These are phyloP conservation scores for Batillaria attramentaria DNA, from an alignment of 1,140 invertebrate genomes.

Conservation along the genomic window DNA sequence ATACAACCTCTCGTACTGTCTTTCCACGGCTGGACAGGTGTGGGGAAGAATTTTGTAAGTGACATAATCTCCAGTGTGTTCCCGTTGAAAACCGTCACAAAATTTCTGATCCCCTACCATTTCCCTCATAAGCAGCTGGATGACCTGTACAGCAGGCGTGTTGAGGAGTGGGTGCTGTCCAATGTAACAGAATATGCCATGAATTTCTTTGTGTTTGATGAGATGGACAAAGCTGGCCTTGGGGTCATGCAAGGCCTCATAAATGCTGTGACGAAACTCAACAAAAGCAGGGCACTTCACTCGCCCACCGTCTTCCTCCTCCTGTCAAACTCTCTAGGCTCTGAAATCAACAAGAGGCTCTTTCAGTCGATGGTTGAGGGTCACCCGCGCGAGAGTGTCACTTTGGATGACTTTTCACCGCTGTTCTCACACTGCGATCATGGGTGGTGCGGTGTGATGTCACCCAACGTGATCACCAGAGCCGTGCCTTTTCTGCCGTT, in stretches of 20 bases:
- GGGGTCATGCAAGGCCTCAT: constrained; percentile 51
- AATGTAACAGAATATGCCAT: constrained; percentile 57
- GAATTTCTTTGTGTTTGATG: constrained; percentile 65
- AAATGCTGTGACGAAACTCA: constrained; percentile 45
- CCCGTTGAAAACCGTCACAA: constrained; percentile 36
- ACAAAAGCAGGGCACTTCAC: constrained; percentile 28
- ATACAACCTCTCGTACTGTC: constrained; percentile 52
- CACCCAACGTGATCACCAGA: constrained; percentile 89
- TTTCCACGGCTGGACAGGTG: constrained; percentile 67
- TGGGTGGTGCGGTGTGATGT: constrained; percentile 76
- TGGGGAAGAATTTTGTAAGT: constrained; percentile 65
- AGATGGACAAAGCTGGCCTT: constrained; percentile 62
- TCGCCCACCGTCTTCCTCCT: constrained; percentile 56
- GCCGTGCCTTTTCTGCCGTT: constrained; percentile 96
- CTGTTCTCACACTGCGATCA: constrained; percentile 36
- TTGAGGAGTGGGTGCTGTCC: constrained; percentile 51
- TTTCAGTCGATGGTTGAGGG: constrained; percentile 49
- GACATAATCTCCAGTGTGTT: constrained; percentile 57
- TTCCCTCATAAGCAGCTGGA: constrained; percentile 51
- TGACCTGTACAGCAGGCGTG: constrained; percentile 42
- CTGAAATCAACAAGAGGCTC: constrained; percentile 55
- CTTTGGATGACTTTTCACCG: constrained; percentile 43
- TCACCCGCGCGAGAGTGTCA: constrained; percentile 38
- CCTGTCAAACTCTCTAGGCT: constrained; percentile 58
- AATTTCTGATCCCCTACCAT: constrained; percentile 56